phyloP scores from a whole-genome alignment of 1,140 invertebrate species.

The Eumeta japonica region DNA sequence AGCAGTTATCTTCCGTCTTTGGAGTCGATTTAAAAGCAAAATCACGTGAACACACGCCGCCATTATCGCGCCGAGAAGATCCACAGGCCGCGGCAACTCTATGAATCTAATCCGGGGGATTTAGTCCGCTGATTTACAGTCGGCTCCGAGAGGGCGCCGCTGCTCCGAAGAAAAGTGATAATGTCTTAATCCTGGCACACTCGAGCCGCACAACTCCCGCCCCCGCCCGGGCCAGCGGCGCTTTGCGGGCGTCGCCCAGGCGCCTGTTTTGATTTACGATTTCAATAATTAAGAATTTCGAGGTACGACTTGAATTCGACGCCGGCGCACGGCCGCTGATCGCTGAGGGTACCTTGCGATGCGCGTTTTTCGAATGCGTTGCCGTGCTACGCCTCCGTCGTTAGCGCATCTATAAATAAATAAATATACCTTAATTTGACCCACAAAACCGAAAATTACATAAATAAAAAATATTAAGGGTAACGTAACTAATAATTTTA shows the following conservation, averaged over 20 bases:
- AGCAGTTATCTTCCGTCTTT: conserved; percentile 46
- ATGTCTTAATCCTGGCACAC: conserved; percentile 59
- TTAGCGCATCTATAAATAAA: too few species aligned
- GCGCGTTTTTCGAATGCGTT: conserved; percentile 55
- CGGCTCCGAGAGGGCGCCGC: conserved; percentile 36
- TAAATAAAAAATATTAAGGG: too few species aligned
- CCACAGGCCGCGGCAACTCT: conserved; percentile 53
- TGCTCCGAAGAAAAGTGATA: conserved; percentile 58
- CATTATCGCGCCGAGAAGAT: conserved; percentile 47
- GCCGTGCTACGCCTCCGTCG: too few species aligned
- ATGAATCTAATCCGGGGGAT: conserved; percentile 58
- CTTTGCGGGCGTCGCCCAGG: conserved; percentile 54
- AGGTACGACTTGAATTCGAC: conserved; percentile 55
- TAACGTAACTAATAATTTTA: too few species aligned
- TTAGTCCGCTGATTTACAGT: conserved; percentile 58
- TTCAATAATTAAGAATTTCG: conserved; percentile 58
- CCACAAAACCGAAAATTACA: too few species aligned
- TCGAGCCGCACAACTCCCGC: conserved; percentile 26
- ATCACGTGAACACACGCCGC: conserved; percentile 51
- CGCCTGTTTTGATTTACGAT: conserved; percentile 56
- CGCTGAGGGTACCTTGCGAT: conserved; percentile 33
- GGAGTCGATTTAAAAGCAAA: conserved; percentile 55
- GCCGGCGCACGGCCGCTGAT: too few species aligned
- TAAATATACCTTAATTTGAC: too few species aligned
- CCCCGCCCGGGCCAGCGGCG: too few species aligned